Percentiles rank a stretch among this genome's conserved stretches.
Conservation (phyloP, 2,113 vertebrate genomes). For the Albula glossodonta region DNA sequence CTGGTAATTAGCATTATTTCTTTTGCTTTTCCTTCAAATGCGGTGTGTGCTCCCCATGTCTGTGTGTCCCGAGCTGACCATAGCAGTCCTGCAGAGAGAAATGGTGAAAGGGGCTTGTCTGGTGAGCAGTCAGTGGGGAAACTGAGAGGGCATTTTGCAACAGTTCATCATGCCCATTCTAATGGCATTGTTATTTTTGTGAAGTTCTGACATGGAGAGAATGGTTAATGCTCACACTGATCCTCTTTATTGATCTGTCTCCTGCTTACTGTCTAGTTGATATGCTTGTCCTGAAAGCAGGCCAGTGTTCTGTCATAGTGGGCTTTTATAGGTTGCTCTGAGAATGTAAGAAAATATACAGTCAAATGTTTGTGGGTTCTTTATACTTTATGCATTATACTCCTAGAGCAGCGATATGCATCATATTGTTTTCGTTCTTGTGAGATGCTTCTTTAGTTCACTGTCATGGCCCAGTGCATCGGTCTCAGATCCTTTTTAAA, state of each 20-base stretch:
- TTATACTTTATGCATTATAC: background rate
- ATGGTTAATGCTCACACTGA: conserved; percentile 14
- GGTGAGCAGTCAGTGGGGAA: background rate
- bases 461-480: background rate
- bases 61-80: background rate
- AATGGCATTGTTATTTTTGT: background rate
- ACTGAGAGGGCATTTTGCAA: too few relatives aligned
- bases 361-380: background rate
- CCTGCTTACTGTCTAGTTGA: background rate
- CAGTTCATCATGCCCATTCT: background rate
- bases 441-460: background rate
- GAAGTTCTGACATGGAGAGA: background rate
- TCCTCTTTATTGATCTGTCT: background rate
- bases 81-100: background rate
- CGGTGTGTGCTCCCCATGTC: background rate
- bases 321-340: background rate
- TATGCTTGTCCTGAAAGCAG: background rate
- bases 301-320: background rate
- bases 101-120: background rate
- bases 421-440: background rate
- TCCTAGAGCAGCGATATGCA: background rate
- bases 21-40: background rate
- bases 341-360: conserved; percentile 3
- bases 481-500: background rate
- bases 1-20: background rate